Percentiles rank a stretch among this genome's conserved stretches.
Conservation (phyloP, 2,888 invertebrate species). For the Rambutsinella grinnellia region DNA sequence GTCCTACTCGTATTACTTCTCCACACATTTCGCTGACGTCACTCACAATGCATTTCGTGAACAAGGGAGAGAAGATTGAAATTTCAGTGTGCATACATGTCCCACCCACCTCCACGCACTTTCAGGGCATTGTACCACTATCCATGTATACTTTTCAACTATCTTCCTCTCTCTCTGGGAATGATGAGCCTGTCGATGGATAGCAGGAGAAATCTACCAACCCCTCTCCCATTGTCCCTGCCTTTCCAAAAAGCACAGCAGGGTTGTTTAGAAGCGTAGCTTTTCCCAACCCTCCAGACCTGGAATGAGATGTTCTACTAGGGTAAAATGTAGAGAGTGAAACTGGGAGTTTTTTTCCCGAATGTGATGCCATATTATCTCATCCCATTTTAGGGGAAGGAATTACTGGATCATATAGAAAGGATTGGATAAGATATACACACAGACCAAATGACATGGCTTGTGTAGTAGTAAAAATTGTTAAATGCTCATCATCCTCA, state of each 20-base stretch:
- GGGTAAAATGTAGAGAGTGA: no score
- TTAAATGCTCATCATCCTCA: neutral
- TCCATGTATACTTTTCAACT: conserved; percentile 15
- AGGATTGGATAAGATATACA: neutral
- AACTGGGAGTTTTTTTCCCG: no score
- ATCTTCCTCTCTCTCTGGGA: neutral
- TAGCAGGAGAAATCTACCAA: conserved; percentile 18
- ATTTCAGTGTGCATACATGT: conserved; percentile 7
- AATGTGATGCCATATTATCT: no score
- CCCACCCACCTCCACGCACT: conserved; percentile 60
- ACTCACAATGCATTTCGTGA: conserved; percentile 29
- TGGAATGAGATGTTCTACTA: no score
- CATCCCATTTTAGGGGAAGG: neutral
- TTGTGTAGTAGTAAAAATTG: conserved; percentile 3
- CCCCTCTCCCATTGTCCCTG: conserved; percentile 12
- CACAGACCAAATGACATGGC: neutral
- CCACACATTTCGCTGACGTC: conserved; percentile 50
- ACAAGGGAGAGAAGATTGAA: neutral
- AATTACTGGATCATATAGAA: no score
- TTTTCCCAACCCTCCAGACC: no score
- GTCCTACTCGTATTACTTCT: conserved; percentile 10
- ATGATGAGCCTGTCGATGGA: neutral
- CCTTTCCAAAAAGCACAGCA: conserved; percentile 5
- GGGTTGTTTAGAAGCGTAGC: no score
- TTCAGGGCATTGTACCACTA: conserved; percentile 55